Conservation (phyloP, 2,113 vertebrate species). For the Sinocyclocheilus grahami region DNA sequence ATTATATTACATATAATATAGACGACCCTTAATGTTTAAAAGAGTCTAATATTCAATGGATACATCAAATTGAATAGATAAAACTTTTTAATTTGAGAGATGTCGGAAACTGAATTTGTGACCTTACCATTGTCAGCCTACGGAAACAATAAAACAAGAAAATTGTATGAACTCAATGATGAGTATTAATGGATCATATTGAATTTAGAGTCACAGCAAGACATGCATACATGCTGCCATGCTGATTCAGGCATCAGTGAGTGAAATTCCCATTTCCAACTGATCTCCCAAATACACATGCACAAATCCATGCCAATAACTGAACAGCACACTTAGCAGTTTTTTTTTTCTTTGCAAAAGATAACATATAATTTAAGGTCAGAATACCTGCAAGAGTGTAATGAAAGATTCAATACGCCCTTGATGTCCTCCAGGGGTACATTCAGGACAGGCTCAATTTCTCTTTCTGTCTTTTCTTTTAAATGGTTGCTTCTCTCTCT, state of each 20-base stretch:
- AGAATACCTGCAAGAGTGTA: conserved; percentile 7
- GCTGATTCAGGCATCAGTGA: conserved; percentile 14
- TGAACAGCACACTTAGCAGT: not conserved
- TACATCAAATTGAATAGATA: not conserved
- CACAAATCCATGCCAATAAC: conserved; percentile 1
- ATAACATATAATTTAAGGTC: conserved; percentile 40
- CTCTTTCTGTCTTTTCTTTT: conserved; percentile 30
- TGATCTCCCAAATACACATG: not conserved
- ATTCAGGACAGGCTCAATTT: conserved; percentile 55
- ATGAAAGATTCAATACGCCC: conserved; percentile 26
- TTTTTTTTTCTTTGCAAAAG: conserved; percentile 14
- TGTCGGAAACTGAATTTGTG: not conserved
- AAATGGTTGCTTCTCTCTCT: conserved; percentile 19
- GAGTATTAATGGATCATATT: not conserved
- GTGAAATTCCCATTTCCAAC: not conserved
- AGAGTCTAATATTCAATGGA: not conserved
- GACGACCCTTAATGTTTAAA: no score
- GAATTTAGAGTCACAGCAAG: not conserved
- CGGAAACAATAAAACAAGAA: not conserved
- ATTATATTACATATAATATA: no score
- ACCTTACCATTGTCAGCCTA: not conserved
- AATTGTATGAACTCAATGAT: not conserved
- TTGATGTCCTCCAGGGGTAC: conserved; percentile 44
- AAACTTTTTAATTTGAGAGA: not conserved
- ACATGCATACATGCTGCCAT: not conserved